These are phyloP conservation scores for Chrysopilus asiliformis DNA, from an alignment of 2,888 invertebrate species.

Conservation along the genomic window DNA sequence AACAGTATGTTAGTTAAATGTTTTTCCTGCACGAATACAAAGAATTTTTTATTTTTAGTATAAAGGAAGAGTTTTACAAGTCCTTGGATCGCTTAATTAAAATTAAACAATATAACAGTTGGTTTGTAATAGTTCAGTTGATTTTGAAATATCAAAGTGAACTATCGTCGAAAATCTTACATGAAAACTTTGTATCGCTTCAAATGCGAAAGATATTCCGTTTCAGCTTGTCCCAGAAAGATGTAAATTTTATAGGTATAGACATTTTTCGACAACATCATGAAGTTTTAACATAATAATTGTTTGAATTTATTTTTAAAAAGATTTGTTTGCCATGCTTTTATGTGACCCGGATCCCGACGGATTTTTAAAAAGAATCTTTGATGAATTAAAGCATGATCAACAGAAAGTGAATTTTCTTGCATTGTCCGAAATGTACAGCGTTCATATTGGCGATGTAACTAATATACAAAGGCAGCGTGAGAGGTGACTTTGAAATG, in stretches of 20 bases:
- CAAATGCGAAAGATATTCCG: conserved; percentile 28
- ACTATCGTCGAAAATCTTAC: conserved; percentile 20
- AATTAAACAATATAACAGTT: conserved; percentile 28
- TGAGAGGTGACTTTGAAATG: conserved; percentile 20
- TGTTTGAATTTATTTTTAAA: conserved; percentile 2
- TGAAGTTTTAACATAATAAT: too few species aligned
- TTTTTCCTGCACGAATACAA: too few species aligned
- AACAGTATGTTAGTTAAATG: too few species aligned
- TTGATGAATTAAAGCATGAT: conserved; percentile 27
- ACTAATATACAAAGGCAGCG: conserved; percentile 22
- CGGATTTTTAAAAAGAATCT: conserved; percentile 22
- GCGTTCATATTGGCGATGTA: conserved; percentile 24
- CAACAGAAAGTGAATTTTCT: conserved; percentile 30
- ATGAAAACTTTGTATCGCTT: conserved; percentile 22
- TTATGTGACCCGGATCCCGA: conserved; percentile 23
- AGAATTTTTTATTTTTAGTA: conserved; percentile 14
- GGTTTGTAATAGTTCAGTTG: conserved; percentile 29
- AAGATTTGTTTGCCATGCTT: conserved; percentile 29
- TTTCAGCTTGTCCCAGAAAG: conserved; percentile 26
- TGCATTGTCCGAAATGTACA: conserved; percentile 32
- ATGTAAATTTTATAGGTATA: conserved; percentile 29
- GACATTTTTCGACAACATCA: not conserved
- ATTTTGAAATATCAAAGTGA: conserved; percentile 26
- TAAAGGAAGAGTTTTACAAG: conserved; percentile 24
- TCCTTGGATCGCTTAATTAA: conserved; percentile 29